Conservation (phyloP, 2,113 vertebrate genomes). For the Calyptommatus sinebrachiatus region DNA sequence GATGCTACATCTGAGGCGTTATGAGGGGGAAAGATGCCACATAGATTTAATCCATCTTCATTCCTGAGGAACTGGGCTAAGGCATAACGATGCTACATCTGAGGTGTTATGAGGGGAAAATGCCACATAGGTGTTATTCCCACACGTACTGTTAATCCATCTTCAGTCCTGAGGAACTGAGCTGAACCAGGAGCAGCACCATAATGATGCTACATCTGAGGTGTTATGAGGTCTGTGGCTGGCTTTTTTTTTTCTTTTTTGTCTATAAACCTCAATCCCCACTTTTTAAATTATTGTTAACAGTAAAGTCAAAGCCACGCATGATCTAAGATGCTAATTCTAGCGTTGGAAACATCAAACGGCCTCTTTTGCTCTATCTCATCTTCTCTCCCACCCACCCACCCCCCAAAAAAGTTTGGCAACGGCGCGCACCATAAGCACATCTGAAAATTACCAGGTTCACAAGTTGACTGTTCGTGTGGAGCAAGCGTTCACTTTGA, state of each 20-base stretch:
- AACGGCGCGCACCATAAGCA: conserved; percentile 54
- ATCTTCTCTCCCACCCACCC: background rate
- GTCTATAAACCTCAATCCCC: conserved; percentile 51
- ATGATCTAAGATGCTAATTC: conserved; percentile 62
- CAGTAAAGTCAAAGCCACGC: conserved; percentile 42
- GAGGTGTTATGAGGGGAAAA: background rate
- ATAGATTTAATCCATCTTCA: no score
- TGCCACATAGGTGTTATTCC: no score
- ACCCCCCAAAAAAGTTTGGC: conserved; percentile 25
- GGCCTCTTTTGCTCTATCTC: conserved; percentile 41
- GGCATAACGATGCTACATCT: background rate
- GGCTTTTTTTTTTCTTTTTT: background rate
- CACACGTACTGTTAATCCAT: no score
- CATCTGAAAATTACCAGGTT: conserved; percentile 69
- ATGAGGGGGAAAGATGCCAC: background rate
- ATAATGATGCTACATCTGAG: background rate
- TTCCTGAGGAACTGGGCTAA: no score
- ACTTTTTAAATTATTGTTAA: conserved; percentile 47
- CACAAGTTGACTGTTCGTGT: conserved; percentile 69
- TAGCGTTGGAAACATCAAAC: conserved; percentile 65
- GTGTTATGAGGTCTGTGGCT: background rate
- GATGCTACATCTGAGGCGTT: background rate
- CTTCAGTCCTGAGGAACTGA: no score
- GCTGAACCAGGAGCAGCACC: no score
- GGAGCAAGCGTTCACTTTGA: conserved; percentile 66